A percentile compares a stretch with the other conserved stretches of the same genome.
Conservation (phyloP, 2,113 vertebrate genomes). For the Panthera uncia region DNA sequence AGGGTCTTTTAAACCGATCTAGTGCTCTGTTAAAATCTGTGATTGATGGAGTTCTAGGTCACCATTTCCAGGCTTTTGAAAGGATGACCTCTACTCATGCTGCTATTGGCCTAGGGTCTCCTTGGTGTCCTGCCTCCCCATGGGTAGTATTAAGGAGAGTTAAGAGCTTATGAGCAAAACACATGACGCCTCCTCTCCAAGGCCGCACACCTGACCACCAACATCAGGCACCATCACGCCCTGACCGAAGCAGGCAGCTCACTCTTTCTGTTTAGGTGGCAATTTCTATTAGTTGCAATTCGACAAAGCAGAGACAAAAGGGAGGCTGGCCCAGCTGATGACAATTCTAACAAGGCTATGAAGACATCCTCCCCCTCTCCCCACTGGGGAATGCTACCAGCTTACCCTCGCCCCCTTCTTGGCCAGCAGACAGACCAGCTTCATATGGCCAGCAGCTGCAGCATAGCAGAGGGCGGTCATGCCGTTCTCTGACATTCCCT, state of each 20-base stretch:
- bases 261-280: background rate
- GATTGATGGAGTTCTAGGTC: background rate
- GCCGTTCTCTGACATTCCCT: conserved; percentile 92
- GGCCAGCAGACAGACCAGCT: conserved; percentile 91
- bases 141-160: background rate
- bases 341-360: background rate
- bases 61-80: background rate
- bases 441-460: conserved; percentile 93
- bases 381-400: background rate
- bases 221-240: background rate
- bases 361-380: background rate
- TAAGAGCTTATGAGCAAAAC: background rate
- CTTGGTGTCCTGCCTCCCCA: background rate
- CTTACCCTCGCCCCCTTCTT: conserved; percentile 93
- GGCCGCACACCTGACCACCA: background rate
- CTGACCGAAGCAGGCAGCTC: fast-evolving
- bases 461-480: conserved; percentile 95
- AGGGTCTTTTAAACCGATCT: background rate
- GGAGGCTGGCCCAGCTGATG: background rate
- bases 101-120: background rate
- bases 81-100: background rate
- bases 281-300: background rate
- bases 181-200: background rate
- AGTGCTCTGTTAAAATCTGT: background rate
- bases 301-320: background rate